Base-by-base conservation (phyloP, 2,797 vertebrate genomes). In the Spheniscus humboldti region DNA sequence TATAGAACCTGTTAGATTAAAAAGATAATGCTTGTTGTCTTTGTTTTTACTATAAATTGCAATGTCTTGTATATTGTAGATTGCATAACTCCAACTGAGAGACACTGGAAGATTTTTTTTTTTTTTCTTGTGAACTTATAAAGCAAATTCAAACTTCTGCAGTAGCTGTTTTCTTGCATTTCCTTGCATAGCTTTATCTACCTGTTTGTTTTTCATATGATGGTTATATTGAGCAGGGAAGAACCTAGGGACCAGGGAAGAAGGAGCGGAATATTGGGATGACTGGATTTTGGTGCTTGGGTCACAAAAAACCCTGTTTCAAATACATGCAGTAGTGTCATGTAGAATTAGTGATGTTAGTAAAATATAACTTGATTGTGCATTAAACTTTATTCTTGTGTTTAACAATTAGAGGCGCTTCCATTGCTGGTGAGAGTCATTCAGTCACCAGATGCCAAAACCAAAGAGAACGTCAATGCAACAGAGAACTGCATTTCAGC, bases 401-500 rank as follows among this genome's bases (percentile, higher is more conserved):
- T 96, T 90, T 71, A 25, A 77, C 75, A 91, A 52, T 90, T 94
- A 88, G 99, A 99, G 98, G 99, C 99, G 10, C 98, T 99, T 96
- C 99, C 99, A 17, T 96, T 99, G 94, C 98, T 99, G 94, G 99
- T 99, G 84, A 97, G 98, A 90, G 99, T 99, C 97, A 99, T 99
- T 97, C 99, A 99, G 94, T 98, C 99, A 25, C 95, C 98, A 9
- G 99, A 99, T 78, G 99, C 99, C 18, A 99, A 98, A 98, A 98
- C 98, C 95, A 99, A 99, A 98, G 99, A 99, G 94, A 99, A 99
- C 25, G 96, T 99, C 92, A 99, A 99, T 66, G 99, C 99, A n/a
- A 99, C 99, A 23, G 99, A 99, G 97, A 99, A 99, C 98, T 99
- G 99, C 98, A 99, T 99, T 97, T 99, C 99, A 1, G 99, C 99